These are phyloP conservation scores for Drosophila prostipennis DNA, from an alignment of 2,888 invertebrate genomes.

Conservation along the genomic window DNA sequence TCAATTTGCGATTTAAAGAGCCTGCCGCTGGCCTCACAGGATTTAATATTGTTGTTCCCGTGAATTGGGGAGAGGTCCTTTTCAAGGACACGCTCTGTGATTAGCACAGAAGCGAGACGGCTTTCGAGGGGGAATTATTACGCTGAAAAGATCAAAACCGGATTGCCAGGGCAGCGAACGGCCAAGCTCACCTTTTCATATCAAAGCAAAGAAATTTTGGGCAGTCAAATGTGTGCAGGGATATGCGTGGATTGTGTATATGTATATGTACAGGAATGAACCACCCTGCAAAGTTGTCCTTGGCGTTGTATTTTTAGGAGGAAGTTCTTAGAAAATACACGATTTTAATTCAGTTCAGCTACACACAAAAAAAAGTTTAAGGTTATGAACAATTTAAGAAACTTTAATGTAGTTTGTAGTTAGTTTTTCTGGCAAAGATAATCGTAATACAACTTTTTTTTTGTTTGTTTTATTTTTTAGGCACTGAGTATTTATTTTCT, in stretches of 20 bases:
- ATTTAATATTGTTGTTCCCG: not conserved
- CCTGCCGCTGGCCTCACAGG: not conserved
- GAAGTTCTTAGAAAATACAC: not conserved
- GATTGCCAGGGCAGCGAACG: conserved; percentile 12
- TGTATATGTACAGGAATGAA: not conserved
- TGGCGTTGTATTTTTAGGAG: not conserved
- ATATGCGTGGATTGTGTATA: conserved; percentile 1
- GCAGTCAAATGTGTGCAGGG: conserved; percentile 15
- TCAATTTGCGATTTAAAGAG: conserved; percentile 74
- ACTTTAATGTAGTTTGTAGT: no score
- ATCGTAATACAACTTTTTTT: no score
- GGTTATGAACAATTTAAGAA: no score
- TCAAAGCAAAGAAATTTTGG: conserved; percentile 21
- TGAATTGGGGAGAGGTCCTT: not conserved
- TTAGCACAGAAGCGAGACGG: conserved; percentile 31
- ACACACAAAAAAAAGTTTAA: no score
- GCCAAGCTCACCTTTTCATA: conserved; percentile 22
- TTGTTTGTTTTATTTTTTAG: no score
- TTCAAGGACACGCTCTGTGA: conserved; percentile 23
- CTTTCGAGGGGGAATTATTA: conserved; percentile 47
- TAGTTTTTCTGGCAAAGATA: no score
- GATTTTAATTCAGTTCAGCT: not conserved
- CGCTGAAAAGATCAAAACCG: conserved; percentile 64
- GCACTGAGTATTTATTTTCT: no score
- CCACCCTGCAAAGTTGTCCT: conserved; percentile 15